Evolutionary conservation across 2,888 invertebrate genomes (phyloP).

Genomic region (Apamea monoglypha): DNA sequence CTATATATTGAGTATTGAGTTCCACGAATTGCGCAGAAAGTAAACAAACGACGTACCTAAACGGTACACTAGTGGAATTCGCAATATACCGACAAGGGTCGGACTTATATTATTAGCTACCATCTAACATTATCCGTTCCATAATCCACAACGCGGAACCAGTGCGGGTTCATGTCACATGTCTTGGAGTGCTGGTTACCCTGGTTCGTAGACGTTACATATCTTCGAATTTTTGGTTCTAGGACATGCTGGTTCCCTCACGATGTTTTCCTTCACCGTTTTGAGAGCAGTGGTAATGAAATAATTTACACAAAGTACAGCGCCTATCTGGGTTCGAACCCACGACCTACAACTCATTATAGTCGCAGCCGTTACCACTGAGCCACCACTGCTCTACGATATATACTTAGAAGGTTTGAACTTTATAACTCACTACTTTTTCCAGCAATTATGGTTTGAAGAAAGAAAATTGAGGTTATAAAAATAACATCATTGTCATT

Average conservation of each 20-base stretch:
- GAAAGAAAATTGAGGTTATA: background rate
- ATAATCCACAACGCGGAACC: too few relatives aligned
- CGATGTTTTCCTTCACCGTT: too few relatives aligned
- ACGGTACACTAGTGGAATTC: constrained; percentile 44
- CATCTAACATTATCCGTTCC: constrained; percentile 28
- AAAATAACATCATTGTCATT: background rate
- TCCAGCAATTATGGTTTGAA: background rate
- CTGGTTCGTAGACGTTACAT: background rate
- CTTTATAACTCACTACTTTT: background rate
- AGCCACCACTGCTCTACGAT: too few relatives aligned
- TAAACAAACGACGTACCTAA: constrained; percentile 44
- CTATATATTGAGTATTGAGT: background rate
- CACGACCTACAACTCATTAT: background rate
- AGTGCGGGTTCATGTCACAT: too few relatives aligned
- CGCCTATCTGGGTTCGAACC: background rate
- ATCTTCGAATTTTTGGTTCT: background rate
- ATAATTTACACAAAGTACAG: background rate
- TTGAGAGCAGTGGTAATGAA: background rate
- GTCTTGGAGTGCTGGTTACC: too few relatives aligned
- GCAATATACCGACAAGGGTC: constrained; percentile 54
- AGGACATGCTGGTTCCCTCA: too few relatives aligned
- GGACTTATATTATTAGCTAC: constrained; percentile 39
- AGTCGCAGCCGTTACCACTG: too few relatives aligned
- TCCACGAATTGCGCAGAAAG: constrained; percentile 12
- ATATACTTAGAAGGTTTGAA: background rate